Base-by-base conservation (phyloP, 2,797 vertebrate genomes). In the Hemibagrus guttatus region DNA sequence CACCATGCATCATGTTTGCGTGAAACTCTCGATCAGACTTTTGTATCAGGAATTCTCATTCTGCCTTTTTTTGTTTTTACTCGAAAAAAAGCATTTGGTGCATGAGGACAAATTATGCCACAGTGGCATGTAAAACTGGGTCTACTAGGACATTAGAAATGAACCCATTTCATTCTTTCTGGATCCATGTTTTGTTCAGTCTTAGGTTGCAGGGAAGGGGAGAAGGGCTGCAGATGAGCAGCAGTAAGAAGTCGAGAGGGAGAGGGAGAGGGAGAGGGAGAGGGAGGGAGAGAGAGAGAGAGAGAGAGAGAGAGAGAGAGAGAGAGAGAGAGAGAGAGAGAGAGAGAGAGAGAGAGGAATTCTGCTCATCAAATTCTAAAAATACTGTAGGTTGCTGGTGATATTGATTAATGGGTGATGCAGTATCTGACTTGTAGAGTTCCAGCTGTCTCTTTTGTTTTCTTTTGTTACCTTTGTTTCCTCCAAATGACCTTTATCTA, bases 331-430 rank as follows among this genome's bases (percentile, higher is more conserved):
- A 79, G 61, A 78, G 58, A 79, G 74, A 85, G 74, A 56, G 63
- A 80, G 52, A 54, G 42, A 49, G 71, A 49, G 71, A 49, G 71
- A 76, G 74, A 54, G 75, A 56, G n/a, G 54, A 2, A 76, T 26
- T 19, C 39, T 16, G 42, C 71, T 56, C 74, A 28, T 76, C 49
- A 76, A 59, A 80, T 82, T 88, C 71, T 90, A 90, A 91, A 91
- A 93, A 92, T 91, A 90, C 89, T 89, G 86, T 4, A 87, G 84
- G 68, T 91, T 90, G 91, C 90, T 91, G 91, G 89, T 91, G 90
- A 79, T 61, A 91, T 91, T 91, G 93, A 94, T 93, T 91, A 91
- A 92, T 88, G 81, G 88, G 23, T 81, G 46, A 54, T 89, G 91
- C 87, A 49, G 88, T 92, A 66, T 88, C 61, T 89, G 88, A 89